phyloP scores from a whole-genome alignment of 2,888 invertebrate genomes.

The Graphium colonna region DNA sequence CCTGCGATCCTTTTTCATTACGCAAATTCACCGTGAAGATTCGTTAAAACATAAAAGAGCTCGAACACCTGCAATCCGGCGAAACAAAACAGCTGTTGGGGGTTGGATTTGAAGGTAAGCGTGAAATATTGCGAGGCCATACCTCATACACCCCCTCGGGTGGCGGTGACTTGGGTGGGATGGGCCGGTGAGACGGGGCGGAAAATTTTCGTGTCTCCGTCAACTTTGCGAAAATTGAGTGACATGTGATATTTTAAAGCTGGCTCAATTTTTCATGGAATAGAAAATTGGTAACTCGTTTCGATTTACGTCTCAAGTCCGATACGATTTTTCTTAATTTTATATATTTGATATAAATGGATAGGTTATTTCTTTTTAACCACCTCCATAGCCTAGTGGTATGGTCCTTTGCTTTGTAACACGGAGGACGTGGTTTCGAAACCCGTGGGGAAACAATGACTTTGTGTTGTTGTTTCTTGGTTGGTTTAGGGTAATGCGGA shows the following conservation, averaged over 20 bases:
- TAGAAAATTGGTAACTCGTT: background rate
- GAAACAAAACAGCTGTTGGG: conserved; percentile 8
- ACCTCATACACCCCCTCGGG: conserved; percentile 24
- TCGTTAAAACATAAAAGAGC: conserved; percentile 6
- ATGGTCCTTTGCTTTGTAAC: too few species aligned
- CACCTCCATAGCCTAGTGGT: too few species aligned
- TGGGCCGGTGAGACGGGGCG: conserved; percentile 26
- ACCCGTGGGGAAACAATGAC: too few species aligned
- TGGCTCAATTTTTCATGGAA: too few species aligned
- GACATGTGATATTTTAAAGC: conserved; percentile 6
- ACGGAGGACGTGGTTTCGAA: too few species aligned
- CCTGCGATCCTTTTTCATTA: background rate
- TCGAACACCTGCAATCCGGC: conserved; percentile 13
- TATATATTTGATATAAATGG: too few species aligned
- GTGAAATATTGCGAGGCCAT: conserved; percentile 22
- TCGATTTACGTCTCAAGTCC: too few species aligned
- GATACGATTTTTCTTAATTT: too few species aligned
- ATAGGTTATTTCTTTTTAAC: too few species aligned
- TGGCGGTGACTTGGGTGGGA: conserved; percentile 13
- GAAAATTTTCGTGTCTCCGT: conserved; percentile 39
- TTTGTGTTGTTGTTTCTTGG: too few species aligned
- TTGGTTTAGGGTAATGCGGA: too few species aligned
- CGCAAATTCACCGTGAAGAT: background rate
- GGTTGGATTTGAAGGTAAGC: conserved; percentile 15
- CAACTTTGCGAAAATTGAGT: conserved; percentile 29